These are phyloP conservation scores for Siniperca undulata DNA, from an alignment of 2,797 vertebrate species.

Conservation along the genomic window DNA sequence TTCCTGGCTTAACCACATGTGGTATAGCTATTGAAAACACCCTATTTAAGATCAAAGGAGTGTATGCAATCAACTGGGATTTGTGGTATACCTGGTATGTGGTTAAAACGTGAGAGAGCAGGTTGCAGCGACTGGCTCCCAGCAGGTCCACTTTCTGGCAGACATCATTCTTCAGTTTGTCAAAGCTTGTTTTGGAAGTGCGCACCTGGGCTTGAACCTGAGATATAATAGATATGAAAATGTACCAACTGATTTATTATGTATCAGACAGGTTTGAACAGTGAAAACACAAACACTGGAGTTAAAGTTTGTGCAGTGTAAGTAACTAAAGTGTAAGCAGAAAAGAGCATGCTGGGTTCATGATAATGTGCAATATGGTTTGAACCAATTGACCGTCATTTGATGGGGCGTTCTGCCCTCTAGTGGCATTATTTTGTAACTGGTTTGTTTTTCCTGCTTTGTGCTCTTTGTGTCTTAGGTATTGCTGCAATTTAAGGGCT, in stretches of 20 bases:
- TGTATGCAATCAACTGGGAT: background rate
- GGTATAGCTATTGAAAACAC: conserved; percentile 10
- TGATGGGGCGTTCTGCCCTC: conserved; percentile 51
- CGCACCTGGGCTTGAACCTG: conserved; percentile 98
- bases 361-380: background rate
- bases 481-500: background rate
- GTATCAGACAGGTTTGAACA: conserved; percentile 9
- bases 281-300: conserved; percentile 16
- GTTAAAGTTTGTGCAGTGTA: conserved; percentile 12
- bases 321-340: background rate
- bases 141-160: conserved; percentile 99
- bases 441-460: background rate
- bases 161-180: conserved; percentile 97
- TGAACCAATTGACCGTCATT: background rate
- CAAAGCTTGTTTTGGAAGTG: conserved; percentile 93
- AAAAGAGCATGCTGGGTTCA: background rate
- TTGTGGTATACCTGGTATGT: conserved; percentile 91
- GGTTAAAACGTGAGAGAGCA: conserved; percentile 95
- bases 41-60: background rate
- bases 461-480: background rate
- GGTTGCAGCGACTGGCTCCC: conserved; percentile 98
- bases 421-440: conserved; percentile 47
- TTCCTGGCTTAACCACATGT: conserved; percentile 13
- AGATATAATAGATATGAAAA: conserved; percentile 20
- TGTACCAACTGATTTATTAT: background rate